A percentile compares a stretch with the other conserved stretches of the same genome.
These are phyloP conservation scores for Steinernema hermaphroditum DNA, from an alignment of 2,888 invertebrate genomes.

Conservation along the genomic window DNA sequence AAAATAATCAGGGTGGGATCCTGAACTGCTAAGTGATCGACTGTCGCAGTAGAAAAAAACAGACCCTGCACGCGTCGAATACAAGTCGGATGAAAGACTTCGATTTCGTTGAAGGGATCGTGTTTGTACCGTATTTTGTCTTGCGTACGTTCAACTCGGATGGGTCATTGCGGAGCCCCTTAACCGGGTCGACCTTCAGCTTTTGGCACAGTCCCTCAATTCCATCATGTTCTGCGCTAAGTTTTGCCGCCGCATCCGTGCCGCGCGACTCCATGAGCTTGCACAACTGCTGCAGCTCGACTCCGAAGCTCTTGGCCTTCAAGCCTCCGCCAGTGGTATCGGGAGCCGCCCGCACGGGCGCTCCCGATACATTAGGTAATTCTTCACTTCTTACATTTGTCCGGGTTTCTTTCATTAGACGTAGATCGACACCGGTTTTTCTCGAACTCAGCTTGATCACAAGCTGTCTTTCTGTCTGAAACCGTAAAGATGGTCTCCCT, in stretches of 20 bases:
- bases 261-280: slow-evolving; percentile 98
- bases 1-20: slow-evolving; percentile 65
- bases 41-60: neutral
- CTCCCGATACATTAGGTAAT: neutral
- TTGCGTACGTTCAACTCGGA: slow-evolving; percentile 50
- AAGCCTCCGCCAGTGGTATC: neutral
- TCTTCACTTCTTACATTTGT: slow-evolving; percentile 7
- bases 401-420: slow-evolving; percentile 19
- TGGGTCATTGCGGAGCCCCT: slow-evolving; percentile 53
- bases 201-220: slow-evolving; percentile 59
- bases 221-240: slow-evolving; percentile 68
- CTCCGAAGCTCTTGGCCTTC: neutral
- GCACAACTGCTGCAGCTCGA: slow-evolving; percentile 73
- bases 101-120: slow-evolving; percentile 59
- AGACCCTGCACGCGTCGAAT: slow-evolving; percentile 55
- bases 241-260: slow-evolving; percentile 86
- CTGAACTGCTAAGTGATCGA: slow-evolving; percentile 41
- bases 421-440: neutral
- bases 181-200: slow-evolving; percentile 56
- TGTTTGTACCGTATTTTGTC: slow-evolving; percentile 59
- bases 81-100: slow-evolving; percentile 59
- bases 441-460: neutral
- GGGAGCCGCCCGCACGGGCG: neutral
- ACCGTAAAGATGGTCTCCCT: no score
- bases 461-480: neutral